Percentiles rank a stretch among this genome's conserved stretches.
These are phyloP conservation scores for Hipparchia sbordonii DNA, from an alignment of 2,888 invertebrate species.

Conservation along the genomic window DNA sequence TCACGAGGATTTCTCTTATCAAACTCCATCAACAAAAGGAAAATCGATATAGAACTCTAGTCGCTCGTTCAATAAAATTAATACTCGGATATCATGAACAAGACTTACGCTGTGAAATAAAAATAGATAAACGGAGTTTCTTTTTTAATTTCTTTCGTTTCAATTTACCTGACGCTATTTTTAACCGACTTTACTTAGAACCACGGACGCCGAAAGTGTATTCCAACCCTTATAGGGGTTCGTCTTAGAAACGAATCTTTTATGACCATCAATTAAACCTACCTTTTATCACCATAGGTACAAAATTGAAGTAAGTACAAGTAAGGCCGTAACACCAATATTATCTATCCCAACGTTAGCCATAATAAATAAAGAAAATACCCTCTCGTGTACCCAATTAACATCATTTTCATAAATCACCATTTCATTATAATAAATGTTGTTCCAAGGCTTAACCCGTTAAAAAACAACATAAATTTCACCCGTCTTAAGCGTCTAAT, in stretches of 20 bases:
- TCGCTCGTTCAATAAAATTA: not conserved
- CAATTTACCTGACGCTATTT: no score
- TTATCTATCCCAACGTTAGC: not conserved
- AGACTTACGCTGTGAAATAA: not conserved
- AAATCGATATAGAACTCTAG: conserved; percentile 4
- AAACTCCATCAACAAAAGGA: conserved; percentile 19
- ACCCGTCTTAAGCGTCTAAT: conserved; percentile 8
- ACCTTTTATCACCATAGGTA: no score
- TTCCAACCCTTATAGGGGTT: no score
- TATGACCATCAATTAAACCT: no score
- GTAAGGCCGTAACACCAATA: not conserved
- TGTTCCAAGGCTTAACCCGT: conserved; percentile 9
- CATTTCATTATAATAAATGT: conserved; percentile 13
- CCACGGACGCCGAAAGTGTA: no score
- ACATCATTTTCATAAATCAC: conserved; percentile 18
- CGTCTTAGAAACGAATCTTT: no score
- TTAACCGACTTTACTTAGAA: no score
- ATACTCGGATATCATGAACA: conserved; percentile 2
- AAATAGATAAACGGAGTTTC: no score
- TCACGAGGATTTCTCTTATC: conserved; percentile 22
- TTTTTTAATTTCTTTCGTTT: no score
- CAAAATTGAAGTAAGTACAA: no score
- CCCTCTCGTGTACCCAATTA: not conserved
- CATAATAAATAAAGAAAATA: conserved; percentile 2
- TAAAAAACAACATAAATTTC: conserved; percentile 20